Conservation (phyloP, 2,113 vertebrate genomes). For the Pontoporia blainvillei region DNA sequence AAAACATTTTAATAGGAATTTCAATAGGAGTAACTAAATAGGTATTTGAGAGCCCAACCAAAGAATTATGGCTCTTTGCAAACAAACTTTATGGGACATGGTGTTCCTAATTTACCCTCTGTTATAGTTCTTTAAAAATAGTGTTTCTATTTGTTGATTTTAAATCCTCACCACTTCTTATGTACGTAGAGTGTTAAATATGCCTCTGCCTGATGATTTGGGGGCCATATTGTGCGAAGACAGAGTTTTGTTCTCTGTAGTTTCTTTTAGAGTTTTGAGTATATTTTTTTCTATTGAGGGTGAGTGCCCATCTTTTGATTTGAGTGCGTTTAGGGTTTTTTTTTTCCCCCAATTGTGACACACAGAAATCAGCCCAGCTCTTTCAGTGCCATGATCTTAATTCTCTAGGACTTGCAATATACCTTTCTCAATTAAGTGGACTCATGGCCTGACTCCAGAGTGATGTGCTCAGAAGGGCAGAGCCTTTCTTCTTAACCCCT, state of each 20-base stretch:
- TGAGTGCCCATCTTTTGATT: not conserved
- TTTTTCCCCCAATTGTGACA: not conserved
- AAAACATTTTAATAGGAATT: conserved; percentile 67
- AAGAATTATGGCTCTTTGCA: conserved; percentile 44
- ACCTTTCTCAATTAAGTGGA: not conserved
- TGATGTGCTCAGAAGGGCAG: not conserved
- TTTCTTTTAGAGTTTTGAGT: conserved; percentile 12
- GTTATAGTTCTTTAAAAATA: conserved; percentile 27
- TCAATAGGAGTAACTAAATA: conserved; percentile 59
- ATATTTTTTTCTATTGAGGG: not conserved
- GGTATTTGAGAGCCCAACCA: conserved; percentile 50
- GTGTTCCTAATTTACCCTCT: conserved; percentile 43
- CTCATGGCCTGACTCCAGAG: not conserved
- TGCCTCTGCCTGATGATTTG: not conserved
- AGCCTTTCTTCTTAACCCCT: not conserved
- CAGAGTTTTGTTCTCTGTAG: not conserved
- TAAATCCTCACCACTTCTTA: conserved; percentile 5
- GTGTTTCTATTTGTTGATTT: not conserved
- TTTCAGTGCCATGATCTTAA: not conserved
- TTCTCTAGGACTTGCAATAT: not conserved
- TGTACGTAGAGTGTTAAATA: not conserved
- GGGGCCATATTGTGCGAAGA: not conserved
- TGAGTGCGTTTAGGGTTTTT: not conserved
- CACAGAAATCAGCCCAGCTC: not conserved
- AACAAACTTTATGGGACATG: conserved; percentile 51